Base-by-base conservation (phyloP, 2,888 invertebrate species). In the Phortica magna region DNA sequence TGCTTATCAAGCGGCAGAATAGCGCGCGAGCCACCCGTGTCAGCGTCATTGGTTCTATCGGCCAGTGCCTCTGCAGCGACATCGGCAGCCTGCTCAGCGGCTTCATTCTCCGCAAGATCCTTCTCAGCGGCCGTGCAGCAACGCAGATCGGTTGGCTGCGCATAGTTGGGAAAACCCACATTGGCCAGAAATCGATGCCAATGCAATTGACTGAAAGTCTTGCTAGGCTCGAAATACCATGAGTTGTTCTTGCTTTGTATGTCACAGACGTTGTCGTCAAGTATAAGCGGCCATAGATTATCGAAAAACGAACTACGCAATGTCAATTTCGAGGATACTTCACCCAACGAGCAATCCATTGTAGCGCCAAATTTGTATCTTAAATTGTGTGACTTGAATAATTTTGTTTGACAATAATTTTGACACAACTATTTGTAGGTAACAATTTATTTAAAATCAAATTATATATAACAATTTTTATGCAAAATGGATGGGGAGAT, bases 231-330 rank as follows among this genome's bases (percentile, higher is more conserved):
- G 74, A 87, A 90, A 22, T 73, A 84, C n/a, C 80, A 75, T 0
- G 42, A 39, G 7, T 39, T 55, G 4, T 81, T 55, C 22, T 80
- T 74, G 59, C 81, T 84, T 22, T 76, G 68, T 19, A 83, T 78
- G 6, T 83, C 84, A 67, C 89, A 91, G 10, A 76, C 43, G 72
- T 88, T 89, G 5, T 84, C 81, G 0, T 89, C 80, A 19, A 91
- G 76, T 73, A 90, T 84, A n/a, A 83, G 71, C 0, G 90, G 90
- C 91, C 91, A 90, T 7, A 90, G 76, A 6, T 80, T 77, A 6
- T 90, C 87, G 19, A 88, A 87, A 74, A 89, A 88, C 7, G 82
- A 76, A 14, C 75, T 80, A 19, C 77, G 76, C 78, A 86, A 6
- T 1, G 89, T 77, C 53, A 71, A 31, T 39, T 71, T 71, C 10